phyloP scores from a whole-genome alignment of 2,113 vertebrate genomes.

The Oreochromis spilurus region DNA sequence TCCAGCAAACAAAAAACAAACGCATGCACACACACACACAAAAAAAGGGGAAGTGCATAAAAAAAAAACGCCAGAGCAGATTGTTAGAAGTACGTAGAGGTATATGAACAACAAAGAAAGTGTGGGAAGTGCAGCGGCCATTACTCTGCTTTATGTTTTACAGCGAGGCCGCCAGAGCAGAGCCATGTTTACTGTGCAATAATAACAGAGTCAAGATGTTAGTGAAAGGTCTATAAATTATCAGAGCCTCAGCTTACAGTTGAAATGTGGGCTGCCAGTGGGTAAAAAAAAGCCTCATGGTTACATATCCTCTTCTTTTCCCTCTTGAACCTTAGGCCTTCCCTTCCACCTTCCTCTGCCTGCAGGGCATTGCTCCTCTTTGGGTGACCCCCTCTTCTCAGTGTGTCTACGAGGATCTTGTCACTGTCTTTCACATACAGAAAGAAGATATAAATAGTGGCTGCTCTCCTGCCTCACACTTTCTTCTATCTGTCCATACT shows the following conservation, averaged over 20 bases:
- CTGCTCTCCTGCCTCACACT: neutral
- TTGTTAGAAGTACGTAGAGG: neutral
- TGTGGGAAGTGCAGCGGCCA: neutral
- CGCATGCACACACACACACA: accelerated
- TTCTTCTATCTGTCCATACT: neutral
- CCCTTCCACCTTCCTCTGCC: neutral
- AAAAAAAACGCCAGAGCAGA: neutral
- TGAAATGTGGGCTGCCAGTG: conserved; percentile 17
- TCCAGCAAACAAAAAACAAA: conserved; percentile 10
- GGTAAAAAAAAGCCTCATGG: neutral
- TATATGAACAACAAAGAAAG: neutral
- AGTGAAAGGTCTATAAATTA: conserved; percentile 41
- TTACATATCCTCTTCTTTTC: neutral
- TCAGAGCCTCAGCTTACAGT: conserved; percentile 1
- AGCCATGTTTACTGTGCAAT: conserved; percentile 42
- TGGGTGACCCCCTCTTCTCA: conserved; percentile 13
- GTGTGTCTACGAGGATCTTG: conserved; percentile 5
- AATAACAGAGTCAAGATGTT: conserved; percentile 42
- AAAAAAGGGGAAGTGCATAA: conserved; percentile 8
- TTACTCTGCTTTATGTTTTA: conserved; percentile 31
- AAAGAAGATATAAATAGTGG: conserved; percentile 40
- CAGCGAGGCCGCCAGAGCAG: neutral
- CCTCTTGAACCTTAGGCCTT: neutral
- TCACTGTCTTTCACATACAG: conserved; percentile 21
- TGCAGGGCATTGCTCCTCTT: neutral